Base-by-base conservation (phyloP, 2,888 invertebrate genomes). In the Caenorhabditis sp. region DNA sequence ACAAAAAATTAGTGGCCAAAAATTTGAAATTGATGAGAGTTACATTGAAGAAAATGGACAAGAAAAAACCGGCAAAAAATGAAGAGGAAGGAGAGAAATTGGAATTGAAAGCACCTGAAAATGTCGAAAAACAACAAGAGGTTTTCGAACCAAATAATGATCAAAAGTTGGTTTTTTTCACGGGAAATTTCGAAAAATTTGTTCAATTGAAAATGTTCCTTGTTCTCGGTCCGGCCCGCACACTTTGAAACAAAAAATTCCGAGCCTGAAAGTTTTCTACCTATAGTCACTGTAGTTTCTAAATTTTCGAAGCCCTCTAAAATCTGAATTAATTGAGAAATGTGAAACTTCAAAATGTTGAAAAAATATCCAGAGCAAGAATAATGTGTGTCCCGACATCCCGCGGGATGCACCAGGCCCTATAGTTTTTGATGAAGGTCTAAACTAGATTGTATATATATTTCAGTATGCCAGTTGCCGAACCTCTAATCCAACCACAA, bases 61-160 rank as follows among this genome's bases (percentile, higher is more conserved):
- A 5, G 17, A 26, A 55, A 55, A 26, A 26, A 55, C 17, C 8
- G 3, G 12, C 21, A 17, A 26, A 26, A 24, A 55, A 26, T 26
- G 26, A 55, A 17, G 55, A 53, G 24, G 72, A 72, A 26, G 26
- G 26, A 17, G 55, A 31, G 31, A 72, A 65, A 19, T 62, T 72
- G 14, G 68, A 67, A 63, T 21, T 67, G 36, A 72, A 72, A 43
- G 72, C 68, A 54, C 72, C 72, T 12, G 68, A 72, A 57, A 62
- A 61, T 19, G 71, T 66, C 19, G 66, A 71, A 21, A 58, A 3
- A 43, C 12, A 43, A 43, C 43, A 17, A n/a, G 43, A 43, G 14
- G 66, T 66, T 51, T 53, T 71, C 50, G 62, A 51, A 49, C 64
- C 64, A 49, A 68, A 68, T 27, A 72, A 72, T 43, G 72, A 72